A percentile compares a stretch with the other conserved stretches of the same genome.
Evolutionary conservation across 2,888 invertebrate genomes (phyloP).

Genomic region (Tachina grossa): DNA sequence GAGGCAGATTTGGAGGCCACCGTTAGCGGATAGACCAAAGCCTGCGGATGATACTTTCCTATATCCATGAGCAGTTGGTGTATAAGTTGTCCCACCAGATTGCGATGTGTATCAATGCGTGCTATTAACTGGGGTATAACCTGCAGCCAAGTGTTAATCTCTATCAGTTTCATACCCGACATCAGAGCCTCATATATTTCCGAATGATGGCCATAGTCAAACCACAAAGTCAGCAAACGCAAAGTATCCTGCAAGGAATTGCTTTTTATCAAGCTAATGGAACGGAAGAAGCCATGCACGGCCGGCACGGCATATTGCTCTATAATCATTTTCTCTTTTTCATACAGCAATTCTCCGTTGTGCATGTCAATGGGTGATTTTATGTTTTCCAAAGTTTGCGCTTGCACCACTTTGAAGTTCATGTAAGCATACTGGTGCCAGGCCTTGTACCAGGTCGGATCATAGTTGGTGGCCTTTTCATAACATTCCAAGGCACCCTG

Average conservation of each 20-base stretch:
- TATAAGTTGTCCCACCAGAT: conserved; percentile 94
- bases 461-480: conserved; percentile 82
- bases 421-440: conserved; percentile 99
- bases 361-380: conserved; percentile 60
- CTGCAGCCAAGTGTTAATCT: conserved; percentile 99
- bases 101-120: conserved; percentile 96
- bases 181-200: conserved; percentile 97
- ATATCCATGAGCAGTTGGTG: conserved; percentile 97
- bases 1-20: conserved; percentile 98
- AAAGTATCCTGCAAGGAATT: conserved; percentile 98
- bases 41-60: conserved; percentile 98
- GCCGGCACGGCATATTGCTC: conserved; percentile 94
- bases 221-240: conserved; percentile 97
- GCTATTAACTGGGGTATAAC: conserved; percentile 99
- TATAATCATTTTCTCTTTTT: conserved; percentile 80
- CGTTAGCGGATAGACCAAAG: conserved; percentile 97
- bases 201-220: conserved; percentile 97
- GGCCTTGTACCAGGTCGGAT: conserved; percentile 94
- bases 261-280: conserved; percentile 95
- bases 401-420: conserved; percentile 94
- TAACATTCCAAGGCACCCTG: conserved; percentile 81
- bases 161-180: conserved; percentile 95
- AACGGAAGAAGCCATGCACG: conserved; percentile 97
- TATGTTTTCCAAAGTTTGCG: conserved; percentile 78
- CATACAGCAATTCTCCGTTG: conserved; percentile 74